phyloP scores from a whole-genome alignment of 2,113 vertebrate genomes.

The Psilopogon haemacephalus region DNA sequence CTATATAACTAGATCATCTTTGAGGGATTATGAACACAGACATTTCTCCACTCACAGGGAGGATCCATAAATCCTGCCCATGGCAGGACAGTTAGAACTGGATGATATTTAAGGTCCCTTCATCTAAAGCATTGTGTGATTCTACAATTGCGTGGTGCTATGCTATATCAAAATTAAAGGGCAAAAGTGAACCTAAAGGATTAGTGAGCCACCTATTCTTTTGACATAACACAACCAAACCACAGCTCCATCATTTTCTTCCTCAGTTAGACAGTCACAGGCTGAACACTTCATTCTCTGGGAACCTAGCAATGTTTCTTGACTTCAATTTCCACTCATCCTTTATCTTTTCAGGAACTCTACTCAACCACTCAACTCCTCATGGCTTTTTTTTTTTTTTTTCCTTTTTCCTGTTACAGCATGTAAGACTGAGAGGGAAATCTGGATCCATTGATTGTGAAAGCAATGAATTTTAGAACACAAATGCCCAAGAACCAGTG shows the following conservation, averaged over 20 bases:
- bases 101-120: too few species aligned
- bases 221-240: not conserved
- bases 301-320: not conserved
- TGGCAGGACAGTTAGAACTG: too few species aligned
- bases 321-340: not conserved
- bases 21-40: not conserved
- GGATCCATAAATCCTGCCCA: not conserved
- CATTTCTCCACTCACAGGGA: not conserved
- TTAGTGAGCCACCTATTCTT: not conserved
- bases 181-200: not conserved
- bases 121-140: too few species aligned
- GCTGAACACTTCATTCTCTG: not conserved
- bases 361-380: not conserved
- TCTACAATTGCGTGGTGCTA: too few species aligned
- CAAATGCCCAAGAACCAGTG: not conserved
- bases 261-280: not conserved
- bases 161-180: not conserved
- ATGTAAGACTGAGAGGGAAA: not conserved
- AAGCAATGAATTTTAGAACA: not conserved
- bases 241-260: not conserved
- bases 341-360: not conserved
- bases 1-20: not conserved
- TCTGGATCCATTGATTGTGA: not conserved
- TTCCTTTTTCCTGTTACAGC: not conserved
- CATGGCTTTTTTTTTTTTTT: fast-evolving